These are phyloP conservation scores for Platalea minor DNA, from an alignment of 2,797 vertebrate species.

Conservation along the genomic window DNA sequence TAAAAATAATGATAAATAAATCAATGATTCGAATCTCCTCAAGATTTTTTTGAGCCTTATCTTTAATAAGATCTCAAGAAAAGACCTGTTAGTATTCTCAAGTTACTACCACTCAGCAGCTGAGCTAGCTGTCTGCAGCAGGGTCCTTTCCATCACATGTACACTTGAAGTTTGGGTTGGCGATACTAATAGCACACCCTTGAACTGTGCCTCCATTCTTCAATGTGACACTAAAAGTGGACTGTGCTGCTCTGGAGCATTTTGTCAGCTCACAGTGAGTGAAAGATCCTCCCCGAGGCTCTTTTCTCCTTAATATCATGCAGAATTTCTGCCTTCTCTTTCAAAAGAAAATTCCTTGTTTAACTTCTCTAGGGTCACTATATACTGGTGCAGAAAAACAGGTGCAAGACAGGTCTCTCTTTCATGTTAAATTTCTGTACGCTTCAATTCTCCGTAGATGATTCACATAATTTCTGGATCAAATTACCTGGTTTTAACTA, in stretches of 20 bases:
- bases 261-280: slow-evolving; percentile 55
- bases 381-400: slow-evolving; percentile 27
- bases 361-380: slow-evolving; percentile 39
- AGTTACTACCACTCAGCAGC: background rate
- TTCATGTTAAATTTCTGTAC: slow-evolving; percentile 40
- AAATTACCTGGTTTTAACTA: slow-evolving; percentile 62
- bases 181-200: slow-evolving; percentile 48
- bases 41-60: background rate
- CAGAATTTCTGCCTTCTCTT: slow-evolving; percentile 40
- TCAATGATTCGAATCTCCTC: background rate
- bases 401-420: slow-evolving; percentile 40
- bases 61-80: slow-evolving; percentile 4
- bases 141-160: slow-evolving; percentile 8
- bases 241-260: slow-evolving; percentile 37
- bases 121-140: slow-evolving; percentile 6
- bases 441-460: slow-evolving; percentile 54
- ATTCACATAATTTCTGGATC: slow-evolving; percentile 53
- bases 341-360: slow-evolving; percentile 39
- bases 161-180: slow-evolving; percentile 23
- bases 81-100: background rate
- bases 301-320: slow-evolving; percentile 29
- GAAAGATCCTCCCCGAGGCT: slow-evolving; percentile 30
- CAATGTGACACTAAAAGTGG: slow-evolving; percentile 49
- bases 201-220: slow-evolving; percentile 50
- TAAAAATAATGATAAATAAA: slow-evolving; percentile 20